Evolutionary conservation across 2,888 invertebrate species (phyloP).

Genomic region (Glaucopsyche alexis): DNA sequence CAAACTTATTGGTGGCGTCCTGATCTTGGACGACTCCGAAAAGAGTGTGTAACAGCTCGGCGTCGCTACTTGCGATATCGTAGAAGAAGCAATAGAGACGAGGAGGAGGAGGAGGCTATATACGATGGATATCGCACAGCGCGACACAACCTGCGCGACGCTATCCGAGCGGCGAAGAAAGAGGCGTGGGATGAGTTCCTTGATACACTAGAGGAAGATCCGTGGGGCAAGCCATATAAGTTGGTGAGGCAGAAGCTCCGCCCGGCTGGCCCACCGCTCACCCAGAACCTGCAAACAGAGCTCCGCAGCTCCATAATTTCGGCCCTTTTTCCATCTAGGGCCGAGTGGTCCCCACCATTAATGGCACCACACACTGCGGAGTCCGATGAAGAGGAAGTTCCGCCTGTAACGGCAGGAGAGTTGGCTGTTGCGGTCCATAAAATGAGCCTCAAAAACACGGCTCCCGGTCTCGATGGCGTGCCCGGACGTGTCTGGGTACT

Average conservation of each 20-base stretch:
- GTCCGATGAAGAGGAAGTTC: neutral
- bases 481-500: neutral
- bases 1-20: too few species aligned
- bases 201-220: too few species aligned
- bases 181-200: neutral
- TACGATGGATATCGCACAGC: neutral
- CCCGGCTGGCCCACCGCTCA: neutral
- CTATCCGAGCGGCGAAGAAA: neutral
- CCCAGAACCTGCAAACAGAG: neutral
- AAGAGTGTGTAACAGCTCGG: neutral
- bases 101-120: neutral
- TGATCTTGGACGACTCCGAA: neutral
- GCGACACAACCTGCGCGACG: neutral
- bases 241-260: neutral
- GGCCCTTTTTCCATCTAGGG: neutral
- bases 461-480: too few species aligned
- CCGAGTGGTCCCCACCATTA: neutral
- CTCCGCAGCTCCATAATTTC: neutral
- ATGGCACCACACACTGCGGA: neutral
- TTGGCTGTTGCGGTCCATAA: neutral
- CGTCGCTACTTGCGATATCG: neutral
- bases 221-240: neutral
- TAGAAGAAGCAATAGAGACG: neutral
- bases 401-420: neutral
- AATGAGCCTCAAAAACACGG: too few species aligned